These are phyloP conservation scores for Chiridota heheva DNA, from an alignment of 35 echinoderm and acorn worm genomes.

Conservation along the genomic window DNA sequence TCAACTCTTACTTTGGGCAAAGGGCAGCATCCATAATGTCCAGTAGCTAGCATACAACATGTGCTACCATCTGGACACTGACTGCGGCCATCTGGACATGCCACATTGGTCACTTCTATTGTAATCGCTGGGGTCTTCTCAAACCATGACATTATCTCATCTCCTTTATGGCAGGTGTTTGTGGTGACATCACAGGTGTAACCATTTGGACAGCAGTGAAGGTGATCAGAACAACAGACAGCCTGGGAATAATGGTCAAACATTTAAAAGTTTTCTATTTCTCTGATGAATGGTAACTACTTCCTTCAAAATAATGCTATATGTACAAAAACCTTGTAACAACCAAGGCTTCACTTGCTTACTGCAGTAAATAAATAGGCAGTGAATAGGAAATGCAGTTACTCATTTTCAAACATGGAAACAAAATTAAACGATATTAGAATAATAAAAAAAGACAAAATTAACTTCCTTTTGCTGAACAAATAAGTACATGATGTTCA, in stretches of 20 bases:
- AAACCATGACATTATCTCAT: background rate
- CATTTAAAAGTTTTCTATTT: background rate
- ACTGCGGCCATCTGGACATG: constrained; percentile 53
- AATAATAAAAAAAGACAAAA: too few relatives aligned
- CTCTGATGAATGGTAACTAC: too few relatives aligned
- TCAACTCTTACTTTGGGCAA: constrained; percentile 24
- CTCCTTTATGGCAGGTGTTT: constrained; percentile 6
- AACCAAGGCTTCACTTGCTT: too few relatives aligned
- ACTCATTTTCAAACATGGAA: too few relatives aligned
- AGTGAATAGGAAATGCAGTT: too few relatives aligned
- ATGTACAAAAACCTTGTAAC: too few relatives aligned
- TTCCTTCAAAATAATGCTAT: too few relatives aligned
- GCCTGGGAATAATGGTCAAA: background rate
- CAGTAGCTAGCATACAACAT: constrained; percentile 52
- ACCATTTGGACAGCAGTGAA: constrained; percentile 54
- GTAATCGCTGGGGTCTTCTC: constrained; percentile 16
- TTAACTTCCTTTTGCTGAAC: too few relatives aligned
- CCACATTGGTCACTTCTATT: background rate
- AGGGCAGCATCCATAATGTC: constrained; percentile 63
- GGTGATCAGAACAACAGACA: constrained; percentile 31
- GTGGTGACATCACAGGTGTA: constrained; percentile 28
- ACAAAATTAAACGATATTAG: too few relatives aligned
- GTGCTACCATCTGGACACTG: constrained; percentile 62
- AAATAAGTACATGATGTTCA: too few relatives aligned
- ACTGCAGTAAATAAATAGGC: too few relatives aligned